Conservation (phyloP, 2,797 vertebrate species). For the Hephaestus fuliginosus region DNA sequence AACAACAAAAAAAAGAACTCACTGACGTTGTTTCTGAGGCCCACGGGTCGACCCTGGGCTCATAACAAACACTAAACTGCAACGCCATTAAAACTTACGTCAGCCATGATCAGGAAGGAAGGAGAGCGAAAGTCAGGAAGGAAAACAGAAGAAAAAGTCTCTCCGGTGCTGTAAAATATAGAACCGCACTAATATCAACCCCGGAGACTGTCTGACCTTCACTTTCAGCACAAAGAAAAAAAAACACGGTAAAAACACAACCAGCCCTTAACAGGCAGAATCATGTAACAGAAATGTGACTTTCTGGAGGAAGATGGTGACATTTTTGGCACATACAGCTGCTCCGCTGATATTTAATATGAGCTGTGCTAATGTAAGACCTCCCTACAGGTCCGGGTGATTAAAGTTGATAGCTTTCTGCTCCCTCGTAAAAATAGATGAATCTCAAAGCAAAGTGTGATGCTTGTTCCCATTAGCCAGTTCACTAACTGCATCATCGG, state of each 20-base stretch:
- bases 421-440: slow-evolving; percentile 41
- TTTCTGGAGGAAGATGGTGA: background rate
- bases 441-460: slow-evolving; percentile 33
- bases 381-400: slow-evolving; percentile 32
- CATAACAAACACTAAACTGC: slow-evolving; percentile 33
- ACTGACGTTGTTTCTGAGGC: slow-evolving; percentile 23
- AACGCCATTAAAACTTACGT: slow-evolving; percentile 43
- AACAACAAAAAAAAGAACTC: slow-evolving; percentile 1
- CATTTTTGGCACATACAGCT: background rate
- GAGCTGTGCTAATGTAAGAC: background rate
- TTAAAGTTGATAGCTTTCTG: slow-evolving; percentile 28
- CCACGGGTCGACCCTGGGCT: slow-evolving; percentile 31
- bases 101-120: slow-evolving; percentile 34
- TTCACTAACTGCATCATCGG: slow-evolving; percentile 48
- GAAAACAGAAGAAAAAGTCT: slow-evolving; percentile 8
- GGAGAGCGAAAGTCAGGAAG: slow-evolving; percentile 28
- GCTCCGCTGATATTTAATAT: background rate
- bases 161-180: slow-evolving; percentile 23
- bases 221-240: slow-evolving; percentile 6
- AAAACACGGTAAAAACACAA: slow-evolving; percentile 19
- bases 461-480: slow-evolving; percentile 54
- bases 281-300: slow-evolving; percentile 15
- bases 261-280: background rate
- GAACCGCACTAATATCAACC: slow-evolving; percentile 35
- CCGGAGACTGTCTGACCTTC: slow-evolving; percentile 48